These are phyloP conservation scores for Malurus splendens DNA, from an alignment of 2,797 vertebrate genomes.

Conservation along the genomic window DNA sequence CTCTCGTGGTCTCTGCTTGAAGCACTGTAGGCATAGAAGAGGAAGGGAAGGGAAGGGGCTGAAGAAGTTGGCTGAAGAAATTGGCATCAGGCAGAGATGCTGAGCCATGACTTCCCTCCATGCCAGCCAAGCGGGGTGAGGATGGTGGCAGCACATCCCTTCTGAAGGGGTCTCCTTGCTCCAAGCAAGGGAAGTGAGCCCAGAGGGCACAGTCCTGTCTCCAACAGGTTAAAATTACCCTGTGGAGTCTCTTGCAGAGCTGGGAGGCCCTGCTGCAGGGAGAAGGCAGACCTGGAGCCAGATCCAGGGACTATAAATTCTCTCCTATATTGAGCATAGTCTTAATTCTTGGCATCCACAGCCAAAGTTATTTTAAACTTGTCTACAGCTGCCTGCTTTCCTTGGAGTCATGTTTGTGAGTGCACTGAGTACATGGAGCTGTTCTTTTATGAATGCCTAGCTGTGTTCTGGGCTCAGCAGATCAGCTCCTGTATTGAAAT, in stretches of 20 bases:
- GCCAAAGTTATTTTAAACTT: slow-evolving; percentile 48
- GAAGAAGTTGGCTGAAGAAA: neutral
- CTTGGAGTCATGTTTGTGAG: neutral
- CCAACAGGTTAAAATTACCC: neutral
- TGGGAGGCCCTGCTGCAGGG: neutral
- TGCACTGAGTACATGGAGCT: neutral
- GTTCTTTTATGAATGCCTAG: neutral
- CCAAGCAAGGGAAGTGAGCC: neutral
- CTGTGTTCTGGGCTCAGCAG: neutral
- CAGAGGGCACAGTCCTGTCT: neutral
- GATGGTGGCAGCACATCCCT: neutral
- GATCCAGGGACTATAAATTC: neutral
- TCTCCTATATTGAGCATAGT: neutral
- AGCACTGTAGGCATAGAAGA: neutral
- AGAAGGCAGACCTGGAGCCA: neutral
- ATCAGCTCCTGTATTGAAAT: neutral
- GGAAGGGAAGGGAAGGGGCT: neutral
- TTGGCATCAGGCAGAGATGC: neutral
- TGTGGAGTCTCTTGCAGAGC: neutral
- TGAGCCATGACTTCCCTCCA: neutral
- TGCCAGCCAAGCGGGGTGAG: neutral
- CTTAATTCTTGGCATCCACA: slow-evolving; percentile 33
- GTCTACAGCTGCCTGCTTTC: slow-evolving; percentile 12
- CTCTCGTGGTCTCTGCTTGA: neutral
- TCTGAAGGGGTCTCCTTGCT: neutral